Conservation (phyloP, 2,113 vertebrate genomes). For the Muntiacus reevesi region DNA sequence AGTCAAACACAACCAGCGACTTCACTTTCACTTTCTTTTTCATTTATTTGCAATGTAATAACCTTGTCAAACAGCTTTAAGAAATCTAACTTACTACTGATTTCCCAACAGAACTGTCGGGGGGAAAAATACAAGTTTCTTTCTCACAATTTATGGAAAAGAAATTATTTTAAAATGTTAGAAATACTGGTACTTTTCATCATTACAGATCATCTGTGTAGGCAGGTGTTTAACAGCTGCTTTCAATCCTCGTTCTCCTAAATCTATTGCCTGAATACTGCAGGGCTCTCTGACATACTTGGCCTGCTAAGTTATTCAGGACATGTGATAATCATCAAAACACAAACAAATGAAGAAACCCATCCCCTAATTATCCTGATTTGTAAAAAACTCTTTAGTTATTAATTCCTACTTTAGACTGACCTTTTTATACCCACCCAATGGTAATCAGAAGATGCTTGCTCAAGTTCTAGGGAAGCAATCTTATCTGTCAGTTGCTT, state of each 20-base stretch:
- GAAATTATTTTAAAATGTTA: neutral
- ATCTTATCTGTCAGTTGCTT: conserved; percentile 69
- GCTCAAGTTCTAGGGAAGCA: conserved; percentile 71
- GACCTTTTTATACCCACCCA: conserved; percentile 73
- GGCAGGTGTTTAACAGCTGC: neutral
- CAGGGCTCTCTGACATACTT: neutral
- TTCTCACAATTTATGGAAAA: neutral
- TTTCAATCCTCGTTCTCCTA: neutral
- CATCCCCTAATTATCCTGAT: neutral
- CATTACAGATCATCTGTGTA: neutral
- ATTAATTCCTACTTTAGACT: neutral
- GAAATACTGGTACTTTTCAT: neutral
- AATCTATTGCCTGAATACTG: neutral
- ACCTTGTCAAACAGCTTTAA: neutral
- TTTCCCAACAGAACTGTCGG: neutral
- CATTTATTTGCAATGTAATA: neutral
- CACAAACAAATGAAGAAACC: neutral
- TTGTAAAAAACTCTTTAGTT: neutral
- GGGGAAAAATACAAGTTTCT: neutral
- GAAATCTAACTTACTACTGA: neutral
- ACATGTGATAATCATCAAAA: neutral
- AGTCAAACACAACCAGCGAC: neutral
- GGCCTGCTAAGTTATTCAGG: neutral
- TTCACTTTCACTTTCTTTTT: neutral
- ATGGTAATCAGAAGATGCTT: conserved; percentile 67